phyloP scores from a whole-genome alignment of 2,888 invertebrate species.

The Ptychoptera albimana region DNA sequence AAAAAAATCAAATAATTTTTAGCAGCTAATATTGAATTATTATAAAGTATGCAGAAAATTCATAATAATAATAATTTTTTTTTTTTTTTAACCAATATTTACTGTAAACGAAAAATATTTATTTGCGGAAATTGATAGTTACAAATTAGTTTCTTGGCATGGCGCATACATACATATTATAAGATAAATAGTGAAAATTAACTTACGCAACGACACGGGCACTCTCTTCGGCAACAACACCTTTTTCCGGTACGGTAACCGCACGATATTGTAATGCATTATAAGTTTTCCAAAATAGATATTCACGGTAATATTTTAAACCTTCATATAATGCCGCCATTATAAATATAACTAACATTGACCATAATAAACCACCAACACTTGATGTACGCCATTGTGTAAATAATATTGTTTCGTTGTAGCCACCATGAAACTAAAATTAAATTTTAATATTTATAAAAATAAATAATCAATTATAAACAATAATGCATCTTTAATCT shows the following conservation, averaged over 20 bases:
- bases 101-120: no score
- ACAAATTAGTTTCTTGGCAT: no score
- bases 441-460: not conserved
- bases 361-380: conserved; percentile 64
- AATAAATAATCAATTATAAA: not conserved
- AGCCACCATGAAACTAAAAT: conserved; percentile 66
- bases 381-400: conserved; percentile 65
- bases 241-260: conserved; percentile 60
- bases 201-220: conserved; percentile 65
- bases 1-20: no score
- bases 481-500: no score
- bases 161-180: no score
- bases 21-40: no score
- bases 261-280: conserved; percentile 72
- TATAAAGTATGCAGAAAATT: no score
- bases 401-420: conserved; percentile 59
- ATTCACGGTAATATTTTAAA: conserved; percentile 52
- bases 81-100: no score
- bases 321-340: conserved; percentile 92
- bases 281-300: conserved; percentile 75
- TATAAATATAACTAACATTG: conserved; percentile 81
- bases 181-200: conserved; percentile 1
- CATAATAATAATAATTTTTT: no score
- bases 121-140: no score
- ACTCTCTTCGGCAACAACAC: conserved; percentile 45